Percentiles rank a stretch among this genome's conserved stretches.
phyloP scores from a whole-genome alignment of 2,113 vertebrate genomes.

The Sander lucioperca region DNA sequence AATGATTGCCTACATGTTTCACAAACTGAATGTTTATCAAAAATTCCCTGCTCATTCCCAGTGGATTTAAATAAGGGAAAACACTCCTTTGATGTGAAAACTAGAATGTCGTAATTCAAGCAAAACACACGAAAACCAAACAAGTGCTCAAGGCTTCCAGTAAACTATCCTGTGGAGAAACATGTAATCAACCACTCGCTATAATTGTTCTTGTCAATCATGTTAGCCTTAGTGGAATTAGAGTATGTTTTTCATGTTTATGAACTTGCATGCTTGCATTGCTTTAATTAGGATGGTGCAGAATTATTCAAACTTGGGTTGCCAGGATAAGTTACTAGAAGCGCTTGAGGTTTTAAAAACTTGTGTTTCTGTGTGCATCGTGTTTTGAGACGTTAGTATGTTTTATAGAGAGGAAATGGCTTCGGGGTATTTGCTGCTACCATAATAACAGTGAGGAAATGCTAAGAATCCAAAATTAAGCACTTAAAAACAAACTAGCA shows the following conservation, averaged over 20 bases:
- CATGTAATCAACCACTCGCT: slow-evolving; percentile 36
- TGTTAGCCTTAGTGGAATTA: slow-evolving; percentile 6
- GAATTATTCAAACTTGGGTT: slow-evolving; percentile 13
- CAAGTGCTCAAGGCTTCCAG: slow-evolving; percentile 41
- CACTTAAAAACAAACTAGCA: slow-evolving; percentile 21
- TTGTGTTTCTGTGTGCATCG: slow-evolving; percentile 29
- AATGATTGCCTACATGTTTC: slow-evolving; percentile 40
- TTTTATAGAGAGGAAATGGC: slow-evolving; percentile 27
- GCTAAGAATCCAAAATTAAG: background rate
- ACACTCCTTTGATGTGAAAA: slow-evolving; percentile 62
- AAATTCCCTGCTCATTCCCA: slow-evolving; percentile 31
- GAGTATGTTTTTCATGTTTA: slow-evolving; percentile 2
- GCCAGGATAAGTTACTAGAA: slow-evolving; percentile 12
- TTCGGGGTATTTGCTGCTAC: slow-evolving; percentile 35
- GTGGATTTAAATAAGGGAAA: slow-evolving; percentile 41
- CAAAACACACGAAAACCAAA: slow-evolving; percentile 57
- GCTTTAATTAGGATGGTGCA: slow-evolving; percentile 32
- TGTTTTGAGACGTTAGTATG: slow-evolving; percentile 19
- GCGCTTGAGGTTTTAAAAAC: slow-evolving; percentile 30
- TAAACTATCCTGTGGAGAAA: slow-evolving; percentile 29
- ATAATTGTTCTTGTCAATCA: slow-evolving; percentile 43
- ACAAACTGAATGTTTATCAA: slow-evolving; percentile 16
- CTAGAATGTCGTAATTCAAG: slow-evolving; percentile 54
- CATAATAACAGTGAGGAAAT: slow-evolving; percentile 20
- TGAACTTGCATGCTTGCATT: background rate